Percentiles rank a stretch among this genome's conserved stretches.
These are phyloP conservation scores for Ranitomeya imitator DNA, from an alignment of 2,113 vertebrate species.

Conservation along the genomic window DNA sequence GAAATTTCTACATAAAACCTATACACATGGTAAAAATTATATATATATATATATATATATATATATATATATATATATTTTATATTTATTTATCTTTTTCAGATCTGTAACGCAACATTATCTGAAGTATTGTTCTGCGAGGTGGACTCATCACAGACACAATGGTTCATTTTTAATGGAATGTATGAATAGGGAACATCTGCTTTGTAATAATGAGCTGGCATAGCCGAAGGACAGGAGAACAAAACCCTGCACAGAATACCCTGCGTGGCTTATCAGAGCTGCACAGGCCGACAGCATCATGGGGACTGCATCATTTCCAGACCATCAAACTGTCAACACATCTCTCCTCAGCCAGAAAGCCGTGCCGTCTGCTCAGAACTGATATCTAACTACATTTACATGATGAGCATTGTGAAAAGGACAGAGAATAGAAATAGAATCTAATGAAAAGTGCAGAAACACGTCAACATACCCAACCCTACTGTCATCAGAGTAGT, in stretches of 20 bases:
- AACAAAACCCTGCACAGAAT: background rate
- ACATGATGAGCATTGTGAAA: background rate
- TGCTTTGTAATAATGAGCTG: background rate
- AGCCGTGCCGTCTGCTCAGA: background rate
- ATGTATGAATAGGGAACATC: constrained; percentile 8
- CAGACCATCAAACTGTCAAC: constrained; percentile 35
- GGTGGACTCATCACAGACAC: background rate
- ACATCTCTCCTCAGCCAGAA: background rate
- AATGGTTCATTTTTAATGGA: background rate
- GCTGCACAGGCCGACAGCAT: background rate
- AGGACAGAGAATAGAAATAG: background rate
- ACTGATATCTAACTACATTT: background rate
- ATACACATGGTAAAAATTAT: background rate
- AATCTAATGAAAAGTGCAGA: background rate
- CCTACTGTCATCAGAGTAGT: background rate
- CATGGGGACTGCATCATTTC: constrained; percentile 2
- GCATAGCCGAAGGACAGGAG: background rate
- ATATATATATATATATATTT: background rate
- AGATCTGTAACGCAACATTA: background rate
- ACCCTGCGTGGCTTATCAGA: constrained; percentile 23
- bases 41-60: background rate
- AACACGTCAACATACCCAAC: background rate
- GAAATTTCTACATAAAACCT: background rate
- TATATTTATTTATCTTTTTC: too few species aligned
- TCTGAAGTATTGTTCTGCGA: background rate